Evolutionary conservation across 2,888 invertebrate genomes (phyloP), one percentile per base, ranked within the genome.

Genomic region (Coronaproctus castanopsis): DNA sequence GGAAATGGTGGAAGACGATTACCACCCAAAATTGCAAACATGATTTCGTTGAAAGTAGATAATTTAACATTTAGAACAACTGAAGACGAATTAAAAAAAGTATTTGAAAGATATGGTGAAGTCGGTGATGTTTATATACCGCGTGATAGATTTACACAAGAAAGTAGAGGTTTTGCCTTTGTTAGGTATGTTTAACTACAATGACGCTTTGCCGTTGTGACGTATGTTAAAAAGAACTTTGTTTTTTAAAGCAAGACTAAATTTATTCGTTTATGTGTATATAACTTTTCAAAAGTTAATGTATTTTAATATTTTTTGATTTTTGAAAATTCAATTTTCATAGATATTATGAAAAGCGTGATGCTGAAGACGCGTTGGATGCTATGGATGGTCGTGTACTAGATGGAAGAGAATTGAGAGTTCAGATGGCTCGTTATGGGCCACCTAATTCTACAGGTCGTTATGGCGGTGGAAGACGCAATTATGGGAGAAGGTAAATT

Each of bases 101-200:
- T 88, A 57, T 92, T 92, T 71, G 91, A 93, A 71, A 83, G 93
- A 73, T 97, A 95, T 74, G 98, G 98, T 55, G 96, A 98, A 73
- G 95, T 98, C 62, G 97, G 97, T 55, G 97, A 98, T 75, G 93
- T 98, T 72, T 97, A 97, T 75, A 97, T 98, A 72, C 98, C 98
- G n/a, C 79, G 93, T 67, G 97, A 98, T 74, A 82, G 96, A 60
- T 81, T 80, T 72, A 90, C 92, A n/a, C 80, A 93, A 65, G 96
- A 97, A 75, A 95, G 93, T 70, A 80, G 96, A 68, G 97, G 98
- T 60, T 98, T 98, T 71, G 97, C 96, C 23, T 98, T 98, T 72
- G 96, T 98, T 64, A 83, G 95, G 90, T 90, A 8, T 36, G 36
- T 67, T 60, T 54, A n/a, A n/a, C n/a, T n/a, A n/a, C n/a, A n/a